A percentile compares a stretch with the other conserved stretches of the same genome.
Conservation (phyloP, 2,888 invertebrate genomes). For the Sarcophaga variegata region DNA sequence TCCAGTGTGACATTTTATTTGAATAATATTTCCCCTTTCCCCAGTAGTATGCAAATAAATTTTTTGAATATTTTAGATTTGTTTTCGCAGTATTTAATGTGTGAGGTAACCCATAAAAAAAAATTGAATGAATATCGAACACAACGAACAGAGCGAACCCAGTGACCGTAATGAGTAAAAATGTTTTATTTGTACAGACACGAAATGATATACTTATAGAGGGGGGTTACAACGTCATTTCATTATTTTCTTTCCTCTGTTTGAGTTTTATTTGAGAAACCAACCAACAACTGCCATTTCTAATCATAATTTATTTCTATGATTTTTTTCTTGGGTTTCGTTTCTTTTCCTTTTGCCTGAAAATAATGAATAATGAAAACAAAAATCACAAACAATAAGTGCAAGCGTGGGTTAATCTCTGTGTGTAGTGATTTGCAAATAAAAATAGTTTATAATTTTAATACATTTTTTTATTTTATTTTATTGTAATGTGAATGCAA, state of each 20-base stretch:
- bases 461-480: neutral
- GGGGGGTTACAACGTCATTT: slow-evolving; percentile 27
- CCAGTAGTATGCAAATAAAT: no score
- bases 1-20: neutral
- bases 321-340: no score
- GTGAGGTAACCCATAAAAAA: slow-evolving; percentile 22
- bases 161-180: neutral
- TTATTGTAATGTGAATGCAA: neutral
- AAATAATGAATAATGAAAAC: no score
- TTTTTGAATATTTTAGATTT: neutral
- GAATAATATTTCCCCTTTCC: neutral
- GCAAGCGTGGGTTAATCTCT: slow-evolving; percentile 5
- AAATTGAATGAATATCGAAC: neutral
- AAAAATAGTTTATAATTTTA: neutral
- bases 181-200: slow-evolving; percentile 17
- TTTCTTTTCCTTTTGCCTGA: no score
- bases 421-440: neutral
- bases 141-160: neutral
- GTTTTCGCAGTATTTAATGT: slow-evolving; percentile 16
- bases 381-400: slow-evolving; percentile 3
- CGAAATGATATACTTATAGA: slow-evolving; percentile 34
- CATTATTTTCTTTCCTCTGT: neutral
- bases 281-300: neutral
- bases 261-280: slow-evolving; percentile 6
- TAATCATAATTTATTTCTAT: slow-evolving; percentile 46